These are phyloP conservation scores for Atethmia centrago DNA, from an alignment of 2,888 invertebrate genomes.

Conservation along the genomic window DNA sequence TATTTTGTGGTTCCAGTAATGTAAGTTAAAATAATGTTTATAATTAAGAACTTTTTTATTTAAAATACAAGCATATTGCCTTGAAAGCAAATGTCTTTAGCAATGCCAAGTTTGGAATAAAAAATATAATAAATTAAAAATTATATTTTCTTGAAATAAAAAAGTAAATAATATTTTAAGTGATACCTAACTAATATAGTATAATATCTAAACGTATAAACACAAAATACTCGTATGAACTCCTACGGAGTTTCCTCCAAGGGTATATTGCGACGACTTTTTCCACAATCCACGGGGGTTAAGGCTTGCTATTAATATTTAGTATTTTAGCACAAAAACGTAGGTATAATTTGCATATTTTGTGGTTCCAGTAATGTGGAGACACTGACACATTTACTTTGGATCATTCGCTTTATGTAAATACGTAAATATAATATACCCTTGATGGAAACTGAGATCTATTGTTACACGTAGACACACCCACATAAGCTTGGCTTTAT, in stretches of 20 bases:
- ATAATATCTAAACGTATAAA: slow-evolving; percentile 23
- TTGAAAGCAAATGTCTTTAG: slow-evolving; percentile 45
- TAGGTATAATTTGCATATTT: slow-evolving; percentile 11
- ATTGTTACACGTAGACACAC: slow-evolving; percentile 50
- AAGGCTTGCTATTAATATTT: background rate
- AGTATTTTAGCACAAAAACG: slow-evolving; percentile 15
- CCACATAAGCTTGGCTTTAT: slow-evolving; percentile 45
- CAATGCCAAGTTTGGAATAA: slow-evolving; percentile 52
- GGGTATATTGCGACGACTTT: slow-evolving; percentile 24
- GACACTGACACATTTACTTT: slow-evolving; percentile 6
- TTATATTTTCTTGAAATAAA: slow-evolving; percentile 49
- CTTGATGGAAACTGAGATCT: slow-evolving; percentile 52
- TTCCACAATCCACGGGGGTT: background rate
- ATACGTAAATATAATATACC: slow-evolving; percentile 29
- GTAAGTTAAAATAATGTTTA: slow-evolving; percentile 35
- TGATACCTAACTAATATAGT: slow-evolving; percentile 30
- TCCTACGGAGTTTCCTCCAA: slow-evolving; percentile 51
- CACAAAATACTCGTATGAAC: slow-evolving; percentile 43
- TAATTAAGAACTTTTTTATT: slow-evolving; percentile 36
- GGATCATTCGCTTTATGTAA: slow-evolving; percentile 5
- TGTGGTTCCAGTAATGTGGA: slow-evolving; percentile 11
- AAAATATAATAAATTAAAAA: slow-evolving; percentile 46
- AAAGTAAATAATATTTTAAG: slow-evolving; percentile 37
- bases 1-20: slow-evolving; percentile 20
- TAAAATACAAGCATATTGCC: slow-evolving; percentile 43